A percentile compares a stretch with the other conserved stretches of the same genome.
Evolutionary conservation across 2,113 vertebrate genomes (phyloP).

Genomic region (cat (Felis catus)): F.catus_Fca126_mat1.0 CM031413.1:122157001-122157500

Average conservation of each 20-base stretch:
- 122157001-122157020: neutral
- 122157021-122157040: neutral
- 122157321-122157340: too few species aligned
- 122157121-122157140: neutral
- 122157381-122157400: neutral
- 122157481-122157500: neutral
- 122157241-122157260: neutral
- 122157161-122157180: neutral
- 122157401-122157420: neutral
- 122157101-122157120: neutral
- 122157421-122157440: accelerated
- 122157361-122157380: neutral
- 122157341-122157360: neutral
- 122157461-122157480: neutral
- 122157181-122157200: neutral
- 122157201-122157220: neutral
- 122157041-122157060: neutral
- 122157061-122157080: neutral
- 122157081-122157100: neutral
- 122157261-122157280: neutral
- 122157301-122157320: neutral
- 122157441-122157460: neutral
- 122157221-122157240: neutral
- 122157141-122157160: neutral
- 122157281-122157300: neutral